Conservation (phyloP, 2,888 invertebrate species). For the Watsonalla cultraria region DNA sequence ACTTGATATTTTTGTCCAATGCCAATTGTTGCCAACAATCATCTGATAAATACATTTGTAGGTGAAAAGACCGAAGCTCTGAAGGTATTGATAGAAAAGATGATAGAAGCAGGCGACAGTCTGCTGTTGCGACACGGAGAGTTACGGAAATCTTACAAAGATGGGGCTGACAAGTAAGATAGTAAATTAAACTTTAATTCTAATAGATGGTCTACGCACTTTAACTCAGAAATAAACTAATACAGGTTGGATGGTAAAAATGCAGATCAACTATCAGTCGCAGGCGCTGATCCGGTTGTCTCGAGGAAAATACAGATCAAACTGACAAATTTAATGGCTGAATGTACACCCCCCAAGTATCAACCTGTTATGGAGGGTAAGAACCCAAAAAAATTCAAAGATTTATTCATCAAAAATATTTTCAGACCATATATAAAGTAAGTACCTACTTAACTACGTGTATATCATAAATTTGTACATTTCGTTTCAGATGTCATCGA, state of each 20-base stretch:
- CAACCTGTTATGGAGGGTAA: conserved; percentile 46
- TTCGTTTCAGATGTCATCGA: conserved; percentile 56
- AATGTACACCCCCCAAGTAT: conserved; percentile 33
- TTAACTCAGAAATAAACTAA: conserved; percentile 4
- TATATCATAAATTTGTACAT: not conserved
- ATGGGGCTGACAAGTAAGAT: conserved; percentile 51
- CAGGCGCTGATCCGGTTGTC: conserved; percentile 53
- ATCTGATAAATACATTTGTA: conserved; percentile 9
- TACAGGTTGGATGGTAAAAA: conserved; percentile 51
- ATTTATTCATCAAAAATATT: not conserved
- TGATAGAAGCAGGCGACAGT: conserved; percentile 40
- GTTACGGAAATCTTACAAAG: conserved; percentile 46
- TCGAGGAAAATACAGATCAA: conserved; percentile 62
- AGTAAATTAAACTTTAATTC: not conserved
- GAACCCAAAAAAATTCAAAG: not conserved
- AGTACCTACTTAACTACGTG: too few relatives aligned
- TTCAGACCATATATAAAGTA: not conserved
- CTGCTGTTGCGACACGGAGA: conserved; percentile 56
- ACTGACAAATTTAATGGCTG: conserved; percentile 42
- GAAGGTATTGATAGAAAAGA: conserved; percentile 37
- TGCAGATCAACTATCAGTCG: conserved; percentile 44
- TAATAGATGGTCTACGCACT: not conserved
- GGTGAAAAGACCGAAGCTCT: conserved; percentile 53
- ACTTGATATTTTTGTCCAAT: conserved; percentile 6
- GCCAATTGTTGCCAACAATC: too few relatives aligned